These are phyloP conservation scores for Zhuqinia jingwanae DNA, from an alignment of 2,888 invertebrate genomes.

Conservation along the genomic window DNA sequence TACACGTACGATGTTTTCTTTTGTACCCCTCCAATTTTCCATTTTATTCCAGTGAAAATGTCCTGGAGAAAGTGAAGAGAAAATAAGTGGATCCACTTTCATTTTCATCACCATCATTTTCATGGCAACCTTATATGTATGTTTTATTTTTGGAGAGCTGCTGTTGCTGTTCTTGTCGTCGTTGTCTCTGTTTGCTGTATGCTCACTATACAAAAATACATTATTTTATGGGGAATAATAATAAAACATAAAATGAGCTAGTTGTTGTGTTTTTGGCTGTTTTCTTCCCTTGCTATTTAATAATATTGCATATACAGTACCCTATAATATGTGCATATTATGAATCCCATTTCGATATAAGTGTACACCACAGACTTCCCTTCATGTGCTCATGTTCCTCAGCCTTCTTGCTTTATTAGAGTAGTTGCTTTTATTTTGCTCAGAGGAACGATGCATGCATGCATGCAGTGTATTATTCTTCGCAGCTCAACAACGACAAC, in stretches of 20 bases:
- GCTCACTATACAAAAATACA: background rate
- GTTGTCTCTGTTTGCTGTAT: background rate
- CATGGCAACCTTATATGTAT: background rate
- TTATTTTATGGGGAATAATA: conserved; percentile 7
- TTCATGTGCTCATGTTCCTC: too few relatives aligned
- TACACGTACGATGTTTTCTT: background rate
- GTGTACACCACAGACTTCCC: background rate
- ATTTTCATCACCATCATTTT: background rate
- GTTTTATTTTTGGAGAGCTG: background rate
- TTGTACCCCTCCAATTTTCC: conserved; percentile 14
- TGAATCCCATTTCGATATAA: background rate
- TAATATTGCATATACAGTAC: background rate
- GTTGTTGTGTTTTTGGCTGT: background rate
- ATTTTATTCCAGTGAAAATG: background rate
- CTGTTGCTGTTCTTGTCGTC: background rate
- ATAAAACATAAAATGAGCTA: conserved; percentile 26
- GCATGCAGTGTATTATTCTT: background rate
- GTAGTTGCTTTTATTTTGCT: conserved; percentile 20
- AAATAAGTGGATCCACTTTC: conserved; percentile 35
- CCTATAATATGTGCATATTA: background rate
- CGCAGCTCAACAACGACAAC: background rate
- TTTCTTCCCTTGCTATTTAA: conserved; percentile 27
- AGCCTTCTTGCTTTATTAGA: background rate
- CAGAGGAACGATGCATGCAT: conserved; percentile 9
- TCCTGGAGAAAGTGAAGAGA: conserved; percentile 21